Evolutionary conservation across 92 coral and sea anemone genomes (phyloP), one percentile per base, ranked within the genome.

Genomic region (Porites rus): DNA sequence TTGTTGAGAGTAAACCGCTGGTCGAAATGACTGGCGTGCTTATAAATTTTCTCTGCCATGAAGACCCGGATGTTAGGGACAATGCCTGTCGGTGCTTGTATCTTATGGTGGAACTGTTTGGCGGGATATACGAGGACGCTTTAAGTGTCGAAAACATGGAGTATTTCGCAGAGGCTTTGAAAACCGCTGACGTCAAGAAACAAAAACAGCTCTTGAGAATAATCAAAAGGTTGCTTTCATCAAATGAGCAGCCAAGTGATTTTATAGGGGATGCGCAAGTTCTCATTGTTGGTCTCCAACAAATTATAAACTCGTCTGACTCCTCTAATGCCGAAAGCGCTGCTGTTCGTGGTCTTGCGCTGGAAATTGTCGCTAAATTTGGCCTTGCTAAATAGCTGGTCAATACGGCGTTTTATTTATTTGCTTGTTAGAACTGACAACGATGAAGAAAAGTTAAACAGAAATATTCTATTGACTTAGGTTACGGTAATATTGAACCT

Each of bases 81-180:
- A 86, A 95, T 79, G 90, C 99, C 1, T 91, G 96, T 22, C 92
- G 90, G 72, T 90, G 95, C 74, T 88, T 97, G 65, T 97, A 97
- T 51, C 96, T 95, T 18, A 87, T 93, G 81, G 99, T 95, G 0
- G 99, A 97, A 85, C 84, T 97, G 31, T 97, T 92, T 88, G 99
- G 99, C 2, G 99, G 98, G 6, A 92, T 90, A 10, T 90, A 87
- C 28, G 95, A 95, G 72, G 98, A 97, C 38, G 89, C 94, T 21
- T 90, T 95, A 94, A 97, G 97, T 67, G 64, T 63, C 12, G 96
- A 92, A 11, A 97, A 95, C 83, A 68, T 95, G 19, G 91, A 73
- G 75, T 90, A 90, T 79, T 89, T 97, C 21, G 93, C 99, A 5
- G 95, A 79, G 53, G 99, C 99, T 28, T 84, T 97, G 75, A 69